Conservation (phyloP, 1,140 invertebrate genomes). For the Radopholus similis region DNA sequence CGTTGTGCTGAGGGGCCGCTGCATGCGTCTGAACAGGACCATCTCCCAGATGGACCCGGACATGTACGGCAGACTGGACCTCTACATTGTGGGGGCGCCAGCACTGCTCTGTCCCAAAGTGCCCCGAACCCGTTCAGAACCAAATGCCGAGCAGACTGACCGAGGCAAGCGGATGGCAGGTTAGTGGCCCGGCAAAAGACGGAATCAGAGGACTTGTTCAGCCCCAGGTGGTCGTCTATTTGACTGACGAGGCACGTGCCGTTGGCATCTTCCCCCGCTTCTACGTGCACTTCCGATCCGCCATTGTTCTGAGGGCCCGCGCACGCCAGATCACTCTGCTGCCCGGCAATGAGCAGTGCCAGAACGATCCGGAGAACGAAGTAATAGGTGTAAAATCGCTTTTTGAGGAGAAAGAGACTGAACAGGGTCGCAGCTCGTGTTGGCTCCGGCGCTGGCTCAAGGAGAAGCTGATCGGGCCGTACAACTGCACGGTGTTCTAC, state of each 20-base stretch:
- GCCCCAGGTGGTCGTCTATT: slow-evolving; percentile 19
- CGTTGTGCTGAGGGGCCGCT: slow-evolving; percentile 34
- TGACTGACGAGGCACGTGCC: slow-evolving; percentile 17
- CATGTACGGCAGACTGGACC: slow-evolving; percentile 9
- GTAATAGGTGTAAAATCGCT: not conserved
- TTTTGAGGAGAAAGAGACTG: no score
- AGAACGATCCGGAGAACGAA: not conserved
- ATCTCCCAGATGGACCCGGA: slow-evolving; percentile 19
- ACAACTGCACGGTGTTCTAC: slow-evolving; percentile 55
- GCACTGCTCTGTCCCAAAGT: not conserved
- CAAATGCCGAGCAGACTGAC: slow-evolving; percentile 18
- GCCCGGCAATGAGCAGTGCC: slow-evolving; percentile 15
- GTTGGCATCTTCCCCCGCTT: slow-evolving; percentile 23
- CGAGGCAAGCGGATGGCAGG: no score
- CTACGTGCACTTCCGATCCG: slow-evolving; percentile 11
- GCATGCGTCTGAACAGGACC: slow-evolving; percentile 23
- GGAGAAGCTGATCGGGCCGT: slow-evolving; percentile 48
- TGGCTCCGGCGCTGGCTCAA: slow-evolving; percentile 36
- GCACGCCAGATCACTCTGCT: slow-evolving; percentile 16
- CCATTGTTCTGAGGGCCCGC: not conserved
- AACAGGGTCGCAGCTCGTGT: slow-evolving; percentile 1
- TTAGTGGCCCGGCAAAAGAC: not conserved
- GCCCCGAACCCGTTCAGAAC: not conserved
- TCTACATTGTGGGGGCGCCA: slow-evolving; percentile 19
- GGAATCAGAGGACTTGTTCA: not conserved